Evolutionary conservation across 1,140 invertebrate species (phyloP).

Genomic region (Babylonia areolata): DNA sequence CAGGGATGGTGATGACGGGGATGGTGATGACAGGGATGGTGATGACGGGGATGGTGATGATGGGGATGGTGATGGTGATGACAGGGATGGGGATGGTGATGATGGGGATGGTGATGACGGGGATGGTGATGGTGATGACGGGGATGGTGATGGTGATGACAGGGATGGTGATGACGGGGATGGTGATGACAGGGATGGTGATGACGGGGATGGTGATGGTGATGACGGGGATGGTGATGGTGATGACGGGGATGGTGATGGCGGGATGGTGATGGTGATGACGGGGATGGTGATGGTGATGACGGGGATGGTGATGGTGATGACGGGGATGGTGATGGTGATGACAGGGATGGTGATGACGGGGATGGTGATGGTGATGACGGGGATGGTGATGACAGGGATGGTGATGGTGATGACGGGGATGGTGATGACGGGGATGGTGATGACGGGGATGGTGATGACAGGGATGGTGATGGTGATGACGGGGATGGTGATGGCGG

Average conservation of each 20-base stretch:
- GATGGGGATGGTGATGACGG: too few relatives aligned
- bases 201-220: conserved; percentile 13
- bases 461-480: neutral
- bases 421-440: neutral
- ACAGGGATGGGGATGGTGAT: too few relatives aligned
- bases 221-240: neutral
- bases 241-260: neutral
- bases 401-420: neutral
- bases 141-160: too few relatives aligned
- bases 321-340: neutral
- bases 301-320: conserved; percentile 8
- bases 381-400: neutral
- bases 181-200: neutral
- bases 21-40: conserved; percentile 13
- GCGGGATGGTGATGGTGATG: neutral
- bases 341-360: neutral
- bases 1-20: neutral
- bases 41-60: too few relatives aligned
- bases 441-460: conserved; percentile 6
- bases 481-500: neutral
- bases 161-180: neutral
- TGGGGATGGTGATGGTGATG: too few relatives aligned
- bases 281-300: conserved; percentile 1
- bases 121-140: too few relatives aligned
- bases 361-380: conserved; percentile 9